phyloP scores from a whole-genome alignment of 2,113 vertebrate genomes.

The Cyprinodon variegatus region DNA sequence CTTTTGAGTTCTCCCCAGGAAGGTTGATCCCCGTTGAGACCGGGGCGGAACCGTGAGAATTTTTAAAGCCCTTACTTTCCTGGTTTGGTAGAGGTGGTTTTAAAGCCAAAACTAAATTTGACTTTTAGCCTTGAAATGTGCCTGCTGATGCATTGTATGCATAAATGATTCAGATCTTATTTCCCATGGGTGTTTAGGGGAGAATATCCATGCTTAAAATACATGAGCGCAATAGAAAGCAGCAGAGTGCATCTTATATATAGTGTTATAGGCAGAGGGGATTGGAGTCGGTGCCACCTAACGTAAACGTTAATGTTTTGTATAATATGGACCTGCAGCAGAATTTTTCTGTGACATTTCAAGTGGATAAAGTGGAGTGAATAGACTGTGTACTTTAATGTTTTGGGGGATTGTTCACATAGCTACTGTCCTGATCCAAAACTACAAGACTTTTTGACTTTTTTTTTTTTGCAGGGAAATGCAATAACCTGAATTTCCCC shows the following conservation, averaged over 20 bases:
- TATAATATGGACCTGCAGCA: not conserved
- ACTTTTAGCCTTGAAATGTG: not conserved
- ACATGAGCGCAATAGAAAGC: not conserved
- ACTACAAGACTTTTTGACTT: not conserved
- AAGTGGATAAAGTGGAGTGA: not conserved
- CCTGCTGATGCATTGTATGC: not conserved
- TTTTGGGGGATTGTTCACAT: not conserved
- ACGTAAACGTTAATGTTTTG: constrained; percentile 6
- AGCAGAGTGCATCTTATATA: not conserved
- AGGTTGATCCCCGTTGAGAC: constrained; percentile 32
- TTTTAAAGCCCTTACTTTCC: constrained; percentile 25
- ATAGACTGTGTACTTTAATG: not conserved
- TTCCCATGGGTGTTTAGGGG: not conserved
- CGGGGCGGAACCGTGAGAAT: constrained; percentile 18
- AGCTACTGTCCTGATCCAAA: not conserved
- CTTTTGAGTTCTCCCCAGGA: constrained; percentile 36
- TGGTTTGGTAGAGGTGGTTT: constrained; percentile 1
- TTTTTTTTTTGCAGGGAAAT: no score
- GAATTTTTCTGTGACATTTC: not conserved
- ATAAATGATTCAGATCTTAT: not conserved
- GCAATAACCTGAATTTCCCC: no score
- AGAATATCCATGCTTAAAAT: not conserved
- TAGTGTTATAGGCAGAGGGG: not conserved
- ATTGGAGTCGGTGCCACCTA: not conserved
- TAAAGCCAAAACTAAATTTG: constrained; percentile 6